Base-by-base conservation (phyloP, 92 coral and sea anemone species). In the Heliopora coerulea region DNA sequence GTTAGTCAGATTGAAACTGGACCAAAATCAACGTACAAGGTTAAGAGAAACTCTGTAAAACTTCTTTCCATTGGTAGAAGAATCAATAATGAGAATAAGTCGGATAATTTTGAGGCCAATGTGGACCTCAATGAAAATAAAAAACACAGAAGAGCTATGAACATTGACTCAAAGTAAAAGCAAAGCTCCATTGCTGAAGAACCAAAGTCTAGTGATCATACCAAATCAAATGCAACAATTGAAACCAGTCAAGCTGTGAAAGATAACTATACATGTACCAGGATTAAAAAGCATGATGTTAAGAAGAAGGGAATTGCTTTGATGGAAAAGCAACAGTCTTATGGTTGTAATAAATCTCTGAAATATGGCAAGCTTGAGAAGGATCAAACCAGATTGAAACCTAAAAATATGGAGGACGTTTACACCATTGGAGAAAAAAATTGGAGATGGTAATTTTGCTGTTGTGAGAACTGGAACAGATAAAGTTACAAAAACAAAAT, bases 361-460 rank as follows among this genome's bases (percentile, higher is more conserved):
- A 63, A 57, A 29, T 70, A 30, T 10, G 54, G 17, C 24, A 26
- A 35, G 11, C 21, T 14, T 1, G 59, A 67, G 48, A 67, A 67
- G 4, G 20, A 3, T 25, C 58, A 67, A 30, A 44, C 40, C 1
- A 67, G 41, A 19, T 29, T 20, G 31, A 50, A 70, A 50, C 29
- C 35, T 11, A 84, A 80, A 62, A 89, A 75, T 44, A 88, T 89
- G 0, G 96, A 90, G 62, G 95, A 90, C 19, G 91, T 95, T 0
- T 95, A 95, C 78, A 83, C 80, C 60, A 84, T 95, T 21, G 99
- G 99, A 1, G 86, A 79, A 73, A 88, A 90, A 90, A 84, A 81
- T 95, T 29, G 99, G 99, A 3, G 99, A 95, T 64, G 99, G 99
- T 0, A 95, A 95, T 67, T 95, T 95, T 63, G 99, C 99, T 24